Conservation (phyloP, 2,113 vertebrate species). For the Peromyscus polionotus region DNA sequence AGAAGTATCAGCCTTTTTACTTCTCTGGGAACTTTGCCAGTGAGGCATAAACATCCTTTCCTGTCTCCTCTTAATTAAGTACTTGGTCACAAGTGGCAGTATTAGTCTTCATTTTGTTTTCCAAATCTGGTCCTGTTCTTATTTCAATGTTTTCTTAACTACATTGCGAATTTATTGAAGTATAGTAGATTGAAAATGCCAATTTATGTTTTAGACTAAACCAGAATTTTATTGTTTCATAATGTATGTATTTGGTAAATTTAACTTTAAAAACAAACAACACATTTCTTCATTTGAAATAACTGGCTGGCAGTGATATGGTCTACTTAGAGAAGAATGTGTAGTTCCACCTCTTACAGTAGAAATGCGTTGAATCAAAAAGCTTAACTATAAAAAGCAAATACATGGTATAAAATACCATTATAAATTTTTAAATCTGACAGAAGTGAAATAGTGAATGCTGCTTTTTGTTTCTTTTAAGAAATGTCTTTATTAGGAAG, state of each 20-base stretch:
- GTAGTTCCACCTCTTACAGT: conserved; percentile 74
- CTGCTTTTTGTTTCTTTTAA: conserved; percentile 13
- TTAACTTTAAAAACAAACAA: conserved; percentile 62
- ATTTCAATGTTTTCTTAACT: conserved; percentile 62
- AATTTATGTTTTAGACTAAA: conserved; percentile 52
- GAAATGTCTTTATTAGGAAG: conserved; percentile 15
- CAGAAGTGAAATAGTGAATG: conserved; percentile 23
- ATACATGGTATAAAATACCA: conserved; percentile 39
- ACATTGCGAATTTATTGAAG: conserved; percentile 52
- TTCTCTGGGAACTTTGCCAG: conserved; percentile 69
- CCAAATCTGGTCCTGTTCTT: conserved; percentile 52
- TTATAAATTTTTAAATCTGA: conserved; percentile 44
- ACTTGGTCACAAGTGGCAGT: conserved; percentile 54
- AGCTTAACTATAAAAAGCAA: conserved; percentile 57
- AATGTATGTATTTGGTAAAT: conserved; percentile 39
- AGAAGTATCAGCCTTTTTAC: conserved; percentile 70
- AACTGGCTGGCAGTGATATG: conserved; percentile 76
- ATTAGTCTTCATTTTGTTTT: conserved; percentile 61
- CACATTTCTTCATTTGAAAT: conserved; percentile 79
- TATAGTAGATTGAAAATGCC: conserved; percentile 60
- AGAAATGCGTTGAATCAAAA: conserved; percentile 81
- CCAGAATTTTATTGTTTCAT: conserved; percentile 72
- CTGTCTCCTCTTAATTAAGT: conserved; percentile 70
- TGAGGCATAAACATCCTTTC: conserved; percentile 76
- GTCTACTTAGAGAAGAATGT: conserved; percentile 83